A percentile compares a stretch with the other conserved stretches of the same genome.
Evolutionary conservation across 2,797 vertebrate species (phyloP).

Genomic region (Mormyrops attenuatus): DNA sequence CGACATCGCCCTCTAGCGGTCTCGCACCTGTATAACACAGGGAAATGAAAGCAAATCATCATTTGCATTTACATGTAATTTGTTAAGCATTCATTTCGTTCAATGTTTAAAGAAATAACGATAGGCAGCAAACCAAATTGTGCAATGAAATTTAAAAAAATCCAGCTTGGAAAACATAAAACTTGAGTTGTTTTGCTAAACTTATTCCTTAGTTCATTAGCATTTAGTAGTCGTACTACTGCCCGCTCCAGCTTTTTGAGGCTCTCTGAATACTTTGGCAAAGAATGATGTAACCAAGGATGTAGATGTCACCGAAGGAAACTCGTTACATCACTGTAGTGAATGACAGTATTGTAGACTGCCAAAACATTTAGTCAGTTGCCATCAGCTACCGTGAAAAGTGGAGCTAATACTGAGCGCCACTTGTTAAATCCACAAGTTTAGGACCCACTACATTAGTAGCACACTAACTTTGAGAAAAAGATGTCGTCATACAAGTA

Average conservation of each 20-base stretch:
- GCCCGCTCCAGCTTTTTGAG: conserved; percentile 49
- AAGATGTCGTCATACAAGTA: background rate
- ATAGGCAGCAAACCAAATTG: background rate
- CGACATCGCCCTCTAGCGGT: conserved; percentile 69
- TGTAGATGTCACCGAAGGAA: conserved; percentile 19
- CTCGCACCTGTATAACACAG: conserved; percentile 54
- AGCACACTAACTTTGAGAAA: background rate
- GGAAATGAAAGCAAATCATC: background rate
- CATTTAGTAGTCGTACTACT: conserved; percentile 50
- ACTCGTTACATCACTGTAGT: conserved; percentile 12
- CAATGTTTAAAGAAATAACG: background rate
- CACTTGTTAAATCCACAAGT: background rate
- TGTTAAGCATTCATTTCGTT: background rate
- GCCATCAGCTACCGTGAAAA: background rate
- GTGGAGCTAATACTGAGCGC: background rate
- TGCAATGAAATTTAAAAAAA: background rate
- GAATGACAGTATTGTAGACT: conserved; percentile 14
- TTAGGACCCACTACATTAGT: background rate
- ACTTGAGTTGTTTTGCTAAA: background rate
- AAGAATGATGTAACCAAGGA: conserved; percentile 60
- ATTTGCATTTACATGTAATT: background rate
- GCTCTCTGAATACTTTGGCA: conserved; percentile 57
- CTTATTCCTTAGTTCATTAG: conserved; percentile 57
- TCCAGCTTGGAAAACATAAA: background rate
- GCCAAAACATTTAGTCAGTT: conserved; percentile 7